Evolutionary conservation across 1,140 invertebrate species (phyloP).

Genomic region (Mya arenaria): DNA sequence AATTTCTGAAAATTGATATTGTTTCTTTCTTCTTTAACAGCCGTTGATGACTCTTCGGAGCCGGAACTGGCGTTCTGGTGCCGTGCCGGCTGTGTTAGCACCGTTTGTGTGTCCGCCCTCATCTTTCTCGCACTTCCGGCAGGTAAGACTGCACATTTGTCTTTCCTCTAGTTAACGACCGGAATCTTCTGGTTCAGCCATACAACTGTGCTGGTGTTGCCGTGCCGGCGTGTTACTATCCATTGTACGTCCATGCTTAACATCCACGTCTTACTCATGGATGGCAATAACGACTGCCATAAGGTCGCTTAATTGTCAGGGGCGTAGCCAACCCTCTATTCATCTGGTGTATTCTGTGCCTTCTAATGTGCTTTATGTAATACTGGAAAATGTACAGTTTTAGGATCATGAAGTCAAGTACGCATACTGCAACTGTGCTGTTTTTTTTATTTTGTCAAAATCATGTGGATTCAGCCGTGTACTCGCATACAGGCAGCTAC

Average conservation of each 20-base stretch:
- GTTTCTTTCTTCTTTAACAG: neutral
- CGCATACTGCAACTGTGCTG: too few species aligned
- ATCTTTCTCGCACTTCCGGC: conserved; percentile 22
- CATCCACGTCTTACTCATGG: neutral
- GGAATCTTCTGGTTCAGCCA: neutral
- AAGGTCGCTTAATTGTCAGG: neutral
- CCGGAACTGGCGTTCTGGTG: conserved; percentile 22
- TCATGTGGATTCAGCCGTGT: neutral
- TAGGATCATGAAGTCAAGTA: too few species aligned
- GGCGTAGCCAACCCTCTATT: neutral
- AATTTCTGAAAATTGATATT: neutral
- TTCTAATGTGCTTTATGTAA: too few species aligned
- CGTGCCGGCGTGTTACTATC: neutral
- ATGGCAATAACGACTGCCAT: neutral
- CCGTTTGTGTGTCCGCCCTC: neutral
- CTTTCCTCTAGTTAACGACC: neutral
- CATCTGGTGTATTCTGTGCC: too few species aligned
- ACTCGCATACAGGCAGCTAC: neutral
- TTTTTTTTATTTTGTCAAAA: neutral
- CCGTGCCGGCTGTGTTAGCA: conserved; percentile 23
- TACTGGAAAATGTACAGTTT: too few species aligned
- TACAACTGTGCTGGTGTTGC: neutral
- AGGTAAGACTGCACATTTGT: neutral
- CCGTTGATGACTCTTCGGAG: conserved; percentile 1
- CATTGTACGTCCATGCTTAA: neutral